These are phyloP conservation scores for Pseudopipra pipra DNA, from an alignment of 2,113 vertebrate genomes.

Conservation along the genomic window DNA sequence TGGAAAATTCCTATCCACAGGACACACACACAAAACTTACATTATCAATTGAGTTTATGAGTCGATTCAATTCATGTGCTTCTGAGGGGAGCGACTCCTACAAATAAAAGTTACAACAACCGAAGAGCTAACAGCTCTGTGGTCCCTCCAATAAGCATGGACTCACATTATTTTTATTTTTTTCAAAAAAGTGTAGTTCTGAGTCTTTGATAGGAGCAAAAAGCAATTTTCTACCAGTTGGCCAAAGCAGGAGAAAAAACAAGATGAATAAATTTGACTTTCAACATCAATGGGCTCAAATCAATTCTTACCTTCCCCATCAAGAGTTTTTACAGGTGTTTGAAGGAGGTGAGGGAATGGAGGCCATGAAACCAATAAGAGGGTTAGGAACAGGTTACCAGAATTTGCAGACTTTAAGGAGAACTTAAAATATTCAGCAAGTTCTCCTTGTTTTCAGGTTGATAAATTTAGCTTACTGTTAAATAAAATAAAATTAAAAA, in stretches of 20 bases:
- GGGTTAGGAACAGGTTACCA: neutral
- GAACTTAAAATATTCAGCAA: neutral
- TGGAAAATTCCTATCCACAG: neutral
- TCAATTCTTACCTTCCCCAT: neutral
- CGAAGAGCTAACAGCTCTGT: neutral
- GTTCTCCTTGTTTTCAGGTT: neutral
- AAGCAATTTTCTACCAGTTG: constrained; percentile 11
- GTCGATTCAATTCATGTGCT: neutral
- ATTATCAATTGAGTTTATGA: neutral
- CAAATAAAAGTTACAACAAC: neutral
- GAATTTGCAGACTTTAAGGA: neutral
- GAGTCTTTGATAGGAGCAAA: neutral
- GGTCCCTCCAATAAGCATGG: neutral
- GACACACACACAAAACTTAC: neutral
- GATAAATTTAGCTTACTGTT: neutral
- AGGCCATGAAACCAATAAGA: neutral
- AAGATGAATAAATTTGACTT: neutral
- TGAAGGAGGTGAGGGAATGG: neutral
- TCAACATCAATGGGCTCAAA: neutral
- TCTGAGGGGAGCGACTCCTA: neutral
- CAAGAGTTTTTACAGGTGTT: neutral
- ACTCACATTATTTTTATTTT: neutral
- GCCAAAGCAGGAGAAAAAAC: constrained; percentile 8
- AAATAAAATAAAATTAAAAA: neutral
- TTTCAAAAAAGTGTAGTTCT: neutral